Base-by-base conservation (phyloP, 2,888 invertebrate species). In the Hemistola chrysoprasaria region DNA sequence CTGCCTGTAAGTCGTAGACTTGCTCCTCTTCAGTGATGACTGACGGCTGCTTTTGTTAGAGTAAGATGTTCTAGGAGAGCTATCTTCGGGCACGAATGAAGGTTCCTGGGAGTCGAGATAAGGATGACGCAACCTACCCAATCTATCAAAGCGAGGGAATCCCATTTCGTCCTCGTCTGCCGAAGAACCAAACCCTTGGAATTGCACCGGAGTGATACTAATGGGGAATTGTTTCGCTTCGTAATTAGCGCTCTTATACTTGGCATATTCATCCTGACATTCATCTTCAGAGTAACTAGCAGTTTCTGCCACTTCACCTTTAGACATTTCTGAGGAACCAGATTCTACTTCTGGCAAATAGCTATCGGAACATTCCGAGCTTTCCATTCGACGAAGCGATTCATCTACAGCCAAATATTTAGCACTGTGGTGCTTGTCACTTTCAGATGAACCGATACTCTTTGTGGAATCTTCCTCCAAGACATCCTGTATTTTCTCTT, bases 81-180 rank as follows among this genome's bases (percentile, higher is more conserved):
- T 85, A 22, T 88, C 86, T 27, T 91, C 91, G 22, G 90, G 82
- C 11, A 82, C 78, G 42, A 82, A 88, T 1, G 77, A 62, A 16
- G 87, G 85, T 56, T 89, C 86, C 50, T 89, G 89, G 5, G 87
- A 78, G 52, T 90, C 88, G 1, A 90, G 77, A 47, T 90, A 90
- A 0, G 90, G 90, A 61, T 90, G 90, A 29, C 89, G 81, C 40
- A 90, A 65, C 43, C 92, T 90, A 24, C 92, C 90, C 23, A 92
- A 60, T 27, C 92, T 87, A 65, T 92, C 92, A 49, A 92, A 92
- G 22, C 91, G 78, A 8, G 92, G 92, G 50, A 92, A 92, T 8
- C 92, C 92, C 91, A 92, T 92, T 78, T 92, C 92, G 56, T 92
- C 92, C 36, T 92, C 92, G 62, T 92, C 92, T 28, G 91, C 91